Evolutionary conservation across 1,140 invertebrate genomes (phyloP), one percentile per base, ranked within the genome.

Genomic region (Episyrphus balteatus): DNA sequence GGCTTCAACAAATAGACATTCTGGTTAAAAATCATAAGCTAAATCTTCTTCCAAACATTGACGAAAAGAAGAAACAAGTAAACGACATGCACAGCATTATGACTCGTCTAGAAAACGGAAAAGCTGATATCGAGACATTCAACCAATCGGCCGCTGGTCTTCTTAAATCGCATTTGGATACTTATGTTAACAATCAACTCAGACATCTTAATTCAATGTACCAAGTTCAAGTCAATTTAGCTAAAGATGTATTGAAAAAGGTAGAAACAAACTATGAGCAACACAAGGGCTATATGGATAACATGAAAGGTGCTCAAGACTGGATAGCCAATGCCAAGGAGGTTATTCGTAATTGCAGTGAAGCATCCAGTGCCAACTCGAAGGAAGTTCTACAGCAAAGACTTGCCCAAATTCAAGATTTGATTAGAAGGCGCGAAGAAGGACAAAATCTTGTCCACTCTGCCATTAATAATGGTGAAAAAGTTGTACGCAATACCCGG

Each of bases 1-100:
- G 92, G 92, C 66, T 97, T 36, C 90, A 95, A 66, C 87, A 92
- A 61, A 90, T 89, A 59, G 90, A 95, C 59, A 88, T 92, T 53
- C 75, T 92, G 13, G 83, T 94, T 15, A 93, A 93, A 65, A 86
- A 89, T 26, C 86, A 93, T 55, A 92, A 92, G 62, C 82, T 88
- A 26, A 82, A 87, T 34, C 71, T 94, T 6, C 75, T 89, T 14
- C 77, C 88, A 3, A 89, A 83, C 55, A 72, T 89, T 3, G 76
- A 80, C 38, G 92, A 95, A 57, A 94, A 96, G 57, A 77, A 82
- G 48, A 86, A 85, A 46, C 88, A 92, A 71, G 84, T 93, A 0
- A 75, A 77, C 47, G 83, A 87, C 59, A 83, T 88, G 9, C 77
- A 80, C 58, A 82, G 87, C 50, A 83, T 94, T 13, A 70, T 91